Conservation (phyloP, 2,797 vertebrate genomes). For the Darevskia mixta region DNA sequence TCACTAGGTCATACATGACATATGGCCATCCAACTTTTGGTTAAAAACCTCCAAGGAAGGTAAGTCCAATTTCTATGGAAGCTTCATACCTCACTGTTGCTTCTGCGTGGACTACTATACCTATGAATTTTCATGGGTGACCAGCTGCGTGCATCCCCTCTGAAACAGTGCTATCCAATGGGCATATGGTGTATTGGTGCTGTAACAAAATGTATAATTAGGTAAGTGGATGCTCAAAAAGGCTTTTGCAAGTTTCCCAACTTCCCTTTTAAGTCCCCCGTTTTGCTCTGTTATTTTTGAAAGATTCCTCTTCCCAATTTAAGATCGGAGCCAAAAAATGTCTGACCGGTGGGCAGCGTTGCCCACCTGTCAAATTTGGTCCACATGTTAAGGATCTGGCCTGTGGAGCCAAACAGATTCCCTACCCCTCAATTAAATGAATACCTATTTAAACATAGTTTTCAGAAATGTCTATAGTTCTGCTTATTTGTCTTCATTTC, state of each 20-base stretch:
- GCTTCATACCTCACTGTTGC: neutral
- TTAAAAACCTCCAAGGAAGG: neutral
- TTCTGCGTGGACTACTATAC: neutral
- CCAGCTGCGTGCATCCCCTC: neutral
- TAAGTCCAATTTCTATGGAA: neutral
- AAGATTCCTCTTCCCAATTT: too few species aligned
- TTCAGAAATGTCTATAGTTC: constrained; percentile 3
- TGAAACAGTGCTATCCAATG: neutral
- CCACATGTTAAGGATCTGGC: too few species aligned
- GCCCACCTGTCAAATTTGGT: too few species aligned
- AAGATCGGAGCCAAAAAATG: too few species aligned
- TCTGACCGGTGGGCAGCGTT: too few species aligned
- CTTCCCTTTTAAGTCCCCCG: too few species aligned
- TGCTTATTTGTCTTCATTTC: constrained; percentile 44
- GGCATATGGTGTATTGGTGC: neutral
- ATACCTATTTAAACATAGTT: neutral
- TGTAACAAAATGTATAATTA: neutral
- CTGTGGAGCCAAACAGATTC: too few species aligned
- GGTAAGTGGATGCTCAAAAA: too few species aligned
- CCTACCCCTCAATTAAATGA: neutral
- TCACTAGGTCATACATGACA: too few species aligned
- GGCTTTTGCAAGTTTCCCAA: too few species aligned
- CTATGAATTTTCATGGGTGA: neutral
- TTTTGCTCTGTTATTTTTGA: too few species aligned
- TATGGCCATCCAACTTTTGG: too few species aligned